Percentiles rank a stretch among this genome's conserved stretches.
Evolutionary conservation across 2,113 vertebrate genomes (phyloP).

Genomic region (Nanger granti): DNA sequence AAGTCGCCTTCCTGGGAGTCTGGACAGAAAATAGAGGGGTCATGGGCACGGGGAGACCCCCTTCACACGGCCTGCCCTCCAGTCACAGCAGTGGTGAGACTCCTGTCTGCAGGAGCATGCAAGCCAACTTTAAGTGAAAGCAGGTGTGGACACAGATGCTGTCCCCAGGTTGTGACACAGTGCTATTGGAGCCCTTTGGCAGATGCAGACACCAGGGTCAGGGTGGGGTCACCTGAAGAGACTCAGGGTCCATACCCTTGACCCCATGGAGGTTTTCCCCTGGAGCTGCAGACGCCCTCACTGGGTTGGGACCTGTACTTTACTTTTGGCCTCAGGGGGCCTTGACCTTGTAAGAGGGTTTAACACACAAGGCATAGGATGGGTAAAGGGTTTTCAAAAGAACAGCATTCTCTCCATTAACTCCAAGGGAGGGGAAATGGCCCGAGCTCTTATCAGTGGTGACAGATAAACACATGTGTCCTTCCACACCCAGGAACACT

Average conservation of each 20-base stretch:
- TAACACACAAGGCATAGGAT: background rate
- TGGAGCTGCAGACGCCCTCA: accelerated
- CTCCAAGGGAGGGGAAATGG: background rate
- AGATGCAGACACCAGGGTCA: background rate
- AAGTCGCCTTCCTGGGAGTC: background rate
- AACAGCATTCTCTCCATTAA: background rate
- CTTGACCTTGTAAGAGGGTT: background rate
- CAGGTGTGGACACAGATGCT: accelerated
- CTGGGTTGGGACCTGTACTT: accelerated
- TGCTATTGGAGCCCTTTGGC: no score
- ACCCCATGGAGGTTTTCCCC: no score
- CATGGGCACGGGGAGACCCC: background rate
- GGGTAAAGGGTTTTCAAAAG: background rate
- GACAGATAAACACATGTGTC: background rate
- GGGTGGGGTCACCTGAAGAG: no score
- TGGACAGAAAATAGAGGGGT: background rate
- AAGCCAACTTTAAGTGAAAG: background rate
- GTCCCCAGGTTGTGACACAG: no score
- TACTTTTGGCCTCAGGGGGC: background rate
- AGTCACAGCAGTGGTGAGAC: accelerated
- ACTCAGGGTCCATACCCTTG: background rate
- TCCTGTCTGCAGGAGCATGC: accelerated
- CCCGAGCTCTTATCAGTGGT: accelerated
- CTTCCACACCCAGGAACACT: accelerated
- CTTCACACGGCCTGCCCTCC: background rate